These are phyloP conservation scores for Stramonita haemastoma DNA, from an alignment of 2,888 invertebrate species.

Conservation along the genomic window DNA sequence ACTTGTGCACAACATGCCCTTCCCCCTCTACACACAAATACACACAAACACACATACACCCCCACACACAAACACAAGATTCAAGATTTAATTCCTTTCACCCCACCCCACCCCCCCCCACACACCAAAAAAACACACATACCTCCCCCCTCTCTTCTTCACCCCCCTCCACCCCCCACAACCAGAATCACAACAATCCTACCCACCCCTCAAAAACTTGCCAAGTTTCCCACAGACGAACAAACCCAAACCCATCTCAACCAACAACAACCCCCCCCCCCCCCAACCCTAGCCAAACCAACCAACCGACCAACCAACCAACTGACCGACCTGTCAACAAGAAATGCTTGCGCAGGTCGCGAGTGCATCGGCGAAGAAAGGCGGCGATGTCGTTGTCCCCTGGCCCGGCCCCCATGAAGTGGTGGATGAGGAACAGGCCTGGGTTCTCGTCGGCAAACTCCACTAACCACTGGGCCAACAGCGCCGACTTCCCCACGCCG, in stretches of 20 bases:
- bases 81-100: background rate
- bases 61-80: background rate
- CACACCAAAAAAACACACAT: constrained; percentile 4
- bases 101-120: background rate
- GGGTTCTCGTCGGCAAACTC: constrained; percentile 61
- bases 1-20: background rate
- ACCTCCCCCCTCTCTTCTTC: background rate
- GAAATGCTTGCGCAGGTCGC: constrained; percentile 51
- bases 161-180: too few species aligned
- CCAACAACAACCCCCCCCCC: too few species aligned
- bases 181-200: too few species aligned
- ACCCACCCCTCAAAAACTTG: too few species aligned
- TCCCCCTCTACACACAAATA: background rate
- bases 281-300: too few species aligned
- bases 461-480: constrained; percentile 71
- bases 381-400: constrained; percentile 64
- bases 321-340: constrained; percentile 44
- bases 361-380: constrained; percentile 62
- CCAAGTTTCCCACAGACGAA: too few species aligned
- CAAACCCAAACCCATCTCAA: too few species aligned
- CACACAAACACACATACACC: background rate
- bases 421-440: constrained; percentile 65
- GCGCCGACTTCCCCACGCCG: constrained; percentile 72
- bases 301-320: too few species aligned
- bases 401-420: constrained; percentile 67